phyloP scores from a whole-genome alignment of 2,888 invertebrate species.

The Troides helena region DNA sequence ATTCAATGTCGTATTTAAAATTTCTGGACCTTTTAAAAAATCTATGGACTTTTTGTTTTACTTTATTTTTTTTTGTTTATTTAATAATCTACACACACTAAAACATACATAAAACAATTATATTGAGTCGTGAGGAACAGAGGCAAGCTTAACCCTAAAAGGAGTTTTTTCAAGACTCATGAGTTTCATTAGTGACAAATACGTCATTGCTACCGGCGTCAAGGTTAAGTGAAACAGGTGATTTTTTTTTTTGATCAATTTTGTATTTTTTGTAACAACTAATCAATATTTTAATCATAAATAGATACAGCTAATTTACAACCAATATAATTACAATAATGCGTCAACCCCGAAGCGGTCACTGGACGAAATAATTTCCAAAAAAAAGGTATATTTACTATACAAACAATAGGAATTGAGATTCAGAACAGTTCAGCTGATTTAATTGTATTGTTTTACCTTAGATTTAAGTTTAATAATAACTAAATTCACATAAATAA shows the following conservation, averaged over 20 bases:
- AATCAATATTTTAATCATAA: slow-evolving; percentile 78
- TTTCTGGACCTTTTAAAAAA: no score
- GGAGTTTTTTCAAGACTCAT: no score
- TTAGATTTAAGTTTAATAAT: slow-evolving; percentile 43
- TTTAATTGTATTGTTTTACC: slow-evolving; percentile 59
- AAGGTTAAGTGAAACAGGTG: slow-evolving; percentile 27
- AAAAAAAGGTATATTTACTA: slow-evolving; percentile 64
- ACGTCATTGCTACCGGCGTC: not conserved
- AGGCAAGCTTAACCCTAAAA: no score
- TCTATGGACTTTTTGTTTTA: no score
- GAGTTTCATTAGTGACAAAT: no score
- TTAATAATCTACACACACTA: no score
- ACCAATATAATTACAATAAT: slow-evolving; percentile 63
- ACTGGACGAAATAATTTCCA: slow-evolving; percentile 74
- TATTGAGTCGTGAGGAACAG: no score
- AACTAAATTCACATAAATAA: slow-evolving; percentile 78
- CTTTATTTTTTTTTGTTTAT: no score
- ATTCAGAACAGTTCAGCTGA: slow-evolving; percentile 78
- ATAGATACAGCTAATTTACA: slow-evolving; percentile 76
- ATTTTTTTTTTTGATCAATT: slow-evolving; percentile 70
- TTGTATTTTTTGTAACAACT: slow-evolving; percentile 80
- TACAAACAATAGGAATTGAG: slow-evolving; percentile 69
- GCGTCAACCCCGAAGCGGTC: slow-evolving; percentile 64
- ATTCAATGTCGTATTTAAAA: no score
- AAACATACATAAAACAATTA: no score